These are phyloP conservation scores for Chrysolina oricalcia DNA, from an alignment of 2,888 invertebrate species.

Conservation along the genomic window DNA sequence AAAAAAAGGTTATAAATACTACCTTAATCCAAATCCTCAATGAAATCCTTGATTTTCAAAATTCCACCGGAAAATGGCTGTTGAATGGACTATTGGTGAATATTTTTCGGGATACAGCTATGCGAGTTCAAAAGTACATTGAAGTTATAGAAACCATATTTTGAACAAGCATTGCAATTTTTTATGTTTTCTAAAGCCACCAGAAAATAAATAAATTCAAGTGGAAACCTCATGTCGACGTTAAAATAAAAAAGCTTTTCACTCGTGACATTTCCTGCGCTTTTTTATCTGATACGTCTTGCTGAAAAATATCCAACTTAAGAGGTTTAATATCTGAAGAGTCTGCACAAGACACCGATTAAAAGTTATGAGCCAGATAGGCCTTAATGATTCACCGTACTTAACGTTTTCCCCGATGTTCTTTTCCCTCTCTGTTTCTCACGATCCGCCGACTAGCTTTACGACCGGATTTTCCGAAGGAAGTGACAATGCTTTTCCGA, in stretches of 20 bases:
- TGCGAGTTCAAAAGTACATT: no score
- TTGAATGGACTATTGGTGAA: no score
- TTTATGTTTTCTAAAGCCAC: no score
- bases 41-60: no score
- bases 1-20: no score
- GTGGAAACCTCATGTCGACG: no score
- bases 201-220: no score
- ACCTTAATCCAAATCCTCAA: no score
- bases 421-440: not conserved
- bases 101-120: no score
- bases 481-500: slow-evolving; percentile 6
- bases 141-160: no score
- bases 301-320: slow-evolving; percentile 59
- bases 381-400: slow-evolving; percentile 52
- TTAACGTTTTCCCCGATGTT: slow-evolving; percentile 9
- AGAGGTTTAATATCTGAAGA: slow-evolving; percentile 60
- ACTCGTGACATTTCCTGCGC: not conserved
- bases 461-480: not conserved
- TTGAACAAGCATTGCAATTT: no score
- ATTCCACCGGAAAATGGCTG: no score
- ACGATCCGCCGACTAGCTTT: not conserved
- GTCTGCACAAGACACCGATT: slow-evolving; percentile 58
- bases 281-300: slow-evolving; percentile 56
- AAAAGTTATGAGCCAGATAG: slow-evolving; percentile 60
- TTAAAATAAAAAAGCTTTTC: not conserved